Evolutionary conservation across 2,888 invertebrate species (phyloP), one percentile per base, ranked within the genome.

Genomic region (Lacanobia oleracea): DNA sequence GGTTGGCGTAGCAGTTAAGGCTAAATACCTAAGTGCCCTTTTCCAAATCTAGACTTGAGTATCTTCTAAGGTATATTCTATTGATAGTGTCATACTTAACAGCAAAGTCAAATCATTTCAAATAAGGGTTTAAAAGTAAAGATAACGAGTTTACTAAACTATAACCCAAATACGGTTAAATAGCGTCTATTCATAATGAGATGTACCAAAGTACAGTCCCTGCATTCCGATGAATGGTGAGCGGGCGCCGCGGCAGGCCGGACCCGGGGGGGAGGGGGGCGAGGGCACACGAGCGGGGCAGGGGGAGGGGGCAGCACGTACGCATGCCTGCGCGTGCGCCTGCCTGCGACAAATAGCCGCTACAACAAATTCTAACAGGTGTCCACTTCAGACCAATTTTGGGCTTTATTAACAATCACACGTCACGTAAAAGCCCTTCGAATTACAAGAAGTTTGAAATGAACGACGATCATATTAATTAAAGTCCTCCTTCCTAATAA

Each of bases 321-420:
- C 91, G 91, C 92, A 93, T 94, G 93, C 94, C 93, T 92, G 93
- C 94, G 94, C 94, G 94, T 93, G 93, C 93, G 91, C 88, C 87
- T 88, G 88, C 89, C 87, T 88, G 88, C 89, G 88, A 88, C 89
- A 88, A 91, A 90, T 91, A 91, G 88, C 90, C 88, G 89, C 89
- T 91, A 91, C 90, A 91, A 91, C 90, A 84, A 91, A 92, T 91
- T 91, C 92, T 91, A 93, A 94, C 92, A 94, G 94, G 93, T 94
- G 93, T 93, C 90, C 87, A 90, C 89, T 88, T 83, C 85, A 90
- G 86, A 85, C 87, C 87, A 91, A 90, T 91, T 93, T 91, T 90
- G 88, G 87, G 78, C 73, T 80, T 81, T 76, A 70, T 83, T 85
- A 75, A 82, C 83, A 83, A 83, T 82, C 69, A 76, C 75, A 70